A percentile compares a stretch with the other conserved stretches of the same genome.
Conservation (phyloP, 1,140 invertebrate species). For the Apocrypta bakeri region DNA sequence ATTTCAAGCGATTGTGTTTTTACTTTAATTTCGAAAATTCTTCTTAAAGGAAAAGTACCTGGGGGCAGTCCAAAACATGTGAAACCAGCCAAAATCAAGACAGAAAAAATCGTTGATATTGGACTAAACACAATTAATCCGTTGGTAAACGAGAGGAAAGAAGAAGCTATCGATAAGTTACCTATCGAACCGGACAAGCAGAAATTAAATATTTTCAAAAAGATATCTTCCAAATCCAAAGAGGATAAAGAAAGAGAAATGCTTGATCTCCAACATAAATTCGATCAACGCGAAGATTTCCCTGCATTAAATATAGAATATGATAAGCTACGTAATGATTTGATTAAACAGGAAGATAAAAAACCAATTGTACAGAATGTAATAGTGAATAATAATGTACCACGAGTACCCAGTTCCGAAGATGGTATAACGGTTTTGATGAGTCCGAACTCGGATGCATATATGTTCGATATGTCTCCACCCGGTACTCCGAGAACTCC, state of each 20-base stretch:
- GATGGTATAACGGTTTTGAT: conserved; percentile 61
- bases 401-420: conserved; percentile 53
- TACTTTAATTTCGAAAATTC: neutral
- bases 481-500: conserved; percentile 76
- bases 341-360: conserved; percentile 65
- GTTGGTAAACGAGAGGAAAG: conserved; percentile 61
- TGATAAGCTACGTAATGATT: conserved; percentile 57
- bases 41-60: conserved; percentile 32
- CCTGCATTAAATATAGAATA: conserved; percentile 71
- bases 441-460: conserved; percentile 64
- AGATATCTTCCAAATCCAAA: conserved; percentile 82
- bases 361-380: conserved; percentile 51
- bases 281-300: conserved; percentile 65
- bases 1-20: conserved; percentile 6
- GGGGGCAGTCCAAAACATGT: conserved; percentile 37
- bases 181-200: conserved; percentile 86
- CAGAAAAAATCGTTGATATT: conserved; percentile 62
- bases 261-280: conserved; percentile 69
- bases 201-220: conserved; percentile 90
- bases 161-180: conserved; percentile 79
- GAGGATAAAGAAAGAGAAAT: conserved; percentile 76
- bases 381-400: conserved; percentile 9
- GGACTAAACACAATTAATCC: neutral
- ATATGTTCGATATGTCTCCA: conserved; percentile 75
- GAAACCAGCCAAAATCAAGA: conserved; percentile 59